Evolutionary conservation across 1,140 invertebrate species (phyloP).

Genomic region (Varroa destructor): DNA sequence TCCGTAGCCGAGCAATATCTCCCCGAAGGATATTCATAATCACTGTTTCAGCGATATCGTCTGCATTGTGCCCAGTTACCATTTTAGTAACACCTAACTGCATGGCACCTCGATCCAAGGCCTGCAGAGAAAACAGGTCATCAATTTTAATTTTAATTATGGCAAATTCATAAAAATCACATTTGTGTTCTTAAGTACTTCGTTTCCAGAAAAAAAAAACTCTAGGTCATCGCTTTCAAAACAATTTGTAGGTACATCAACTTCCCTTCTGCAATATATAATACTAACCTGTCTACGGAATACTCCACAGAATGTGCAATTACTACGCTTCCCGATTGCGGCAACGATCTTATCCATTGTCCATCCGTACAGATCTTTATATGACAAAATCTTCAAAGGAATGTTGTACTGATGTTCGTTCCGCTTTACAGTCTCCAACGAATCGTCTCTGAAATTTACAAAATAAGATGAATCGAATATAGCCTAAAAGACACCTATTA

Average conservation of each 20-base stretch:
- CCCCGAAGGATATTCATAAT: constrained; percentile 93
- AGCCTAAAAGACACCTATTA: neutral
- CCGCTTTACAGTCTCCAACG: constrained; percentile 64
- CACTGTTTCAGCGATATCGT: constrained; percentile 97
- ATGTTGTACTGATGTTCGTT: constrained; percentile 85
- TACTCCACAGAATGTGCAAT: constrained; percentile 97
- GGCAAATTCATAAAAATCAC: too few relatives aligned
- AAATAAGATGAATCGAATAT: constrained; percentile 28
- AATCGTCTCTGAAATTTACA: constrained; percentile 28
- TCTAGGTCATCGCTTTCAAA: too few relatives aligned
- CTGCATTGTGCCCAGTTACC: constrained; percentile 95
- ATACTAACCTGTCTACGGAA: constrained; percentile 64
- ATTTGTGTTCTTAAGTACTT: too few relatives aligned
- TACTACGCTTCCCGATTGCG: constrained; percentile 87
- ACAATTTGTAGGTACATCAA: too few relatives aligned
- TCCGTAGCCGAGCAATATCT: constrained; percentile 77
- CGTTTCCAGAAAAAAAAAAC: too few relatives aligned
- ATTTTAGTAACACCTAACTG: constrained; percentile 77
- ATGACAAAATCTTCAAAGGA: constrained; percentile 88
- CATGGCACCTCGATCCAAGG: constrained; percentile 80
- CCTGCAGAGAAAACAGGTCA: constrained; percentile 39
- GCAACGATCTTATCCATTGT: constrained; percentile 98
- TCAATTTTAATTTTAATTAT: too few relatives aligned
- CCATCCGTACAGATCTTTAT: constrained; percentile 98
- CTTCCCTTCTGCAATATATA: constrained; percentile 42